A percentile compares a stretch with the other conserved stretches of the same genome.
Conservation (phyloP, 2,888 invertebrate species). For the Caenorhabditis sp. region DNA sequence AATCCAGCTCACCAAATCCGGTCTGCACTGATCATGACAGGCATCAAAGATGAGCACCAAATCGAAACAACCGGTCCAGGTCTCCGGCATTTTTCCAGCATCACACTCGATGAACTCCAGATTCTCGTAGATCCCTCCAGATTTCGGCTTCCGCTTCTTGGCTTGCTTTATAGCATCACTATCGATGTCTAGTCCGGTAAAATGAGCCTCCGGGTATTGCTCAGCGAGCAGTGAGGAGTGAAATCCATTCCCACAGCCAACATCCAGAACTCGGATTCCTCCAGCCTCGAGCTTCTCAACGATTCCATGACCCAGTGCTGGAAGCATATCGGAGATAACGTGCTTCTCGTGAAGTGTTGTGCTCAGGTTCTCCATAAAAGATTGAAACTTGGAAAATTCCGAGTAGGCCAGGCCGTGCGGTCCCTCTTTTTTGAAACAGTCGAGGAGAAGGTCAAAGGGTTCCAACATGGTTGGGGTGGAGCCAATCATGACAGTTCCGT, state of each 20-base stretch:
- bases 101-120: constrained; percentile 69
- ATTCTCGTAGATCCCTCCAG: constrained; percentile 66
- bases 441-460: constrained; percentile 63
- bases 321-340: constrained; percentile 73
- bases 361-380: constrained; percentile 68
- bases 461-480: constrained; percentile 49
- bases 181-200: constrained; percentile 77
- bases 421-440: constrained; percentile 71
- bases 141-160: constrained; percentile 39
- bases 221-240: constrained; percentile 72
- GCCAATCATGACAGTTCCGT: constrained; percentile 45
- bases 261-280: constrained; percentile 73
- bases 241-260: constrained; percentile 79
- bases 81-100: constrained; percentile 69
- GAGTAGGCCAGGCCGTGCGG: constrained; percentile 73
- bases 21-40: constrained; percentile 77
- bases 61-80: constrained; percentile 74
- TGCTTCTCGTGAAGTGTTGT: constrained; percentile 72
- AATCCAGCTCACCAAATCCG: constrained; percentile 77
- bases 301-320: constrained; percentile 59
- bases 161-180: constrained; percentile 68
- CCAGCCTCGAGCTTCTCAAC: constrained; percentile 64
- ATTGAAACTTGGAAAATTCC: constrained; percentile 71
- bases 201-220: constrained; percentile 72
- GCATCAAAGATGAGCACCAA: constrained; percentile 78